phyloP scores from a whole-genome alignment of 2,113 vertebrate genomes.

The Mormoops blainvillei region DNA sequence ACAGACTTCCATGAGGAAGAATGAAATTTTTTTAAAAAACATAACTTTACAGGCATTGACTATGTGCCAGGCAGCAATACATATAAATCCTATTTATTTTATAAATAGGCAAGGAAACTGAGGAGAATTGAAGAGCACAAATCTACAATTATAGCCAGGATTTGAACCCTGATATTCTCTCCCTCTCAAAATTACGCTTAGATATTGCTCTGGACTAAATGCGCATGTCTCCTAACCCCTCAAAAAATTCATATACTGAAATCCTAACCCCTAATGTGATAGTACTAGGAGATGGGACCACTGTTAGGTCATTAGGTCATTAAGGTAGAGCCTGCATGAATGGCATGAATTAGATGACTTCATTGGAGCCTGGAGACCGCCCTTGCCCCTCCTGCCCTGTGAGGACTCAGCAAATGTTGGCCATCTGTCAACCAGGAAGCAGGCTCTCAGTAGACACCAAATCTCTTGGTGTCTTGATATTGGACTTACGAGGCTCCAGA shows the following conservation, averaged over 20 bases:
- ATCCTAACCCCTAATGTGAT: neutral
- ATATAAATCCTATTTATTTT: neutral
- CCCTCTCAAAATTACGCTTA: neutral
- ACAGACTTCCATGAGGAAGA: constrained; percentile 38
- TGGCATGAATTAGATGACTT: neutral
- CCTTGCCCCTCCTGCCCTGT: neutral
- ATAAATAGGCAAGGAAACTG: neutral
- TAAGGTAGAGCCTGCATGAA: neutral
- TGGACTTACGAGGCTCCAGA: neutral
- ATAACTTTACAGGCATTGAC: neutral
- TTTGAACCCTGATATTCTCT: neutral
- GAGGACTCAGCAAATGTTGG: neutral
- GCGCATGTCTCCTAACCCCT: neutral
- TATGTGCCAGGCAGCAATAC: neutral
- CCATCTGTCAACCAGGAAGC: neutral
- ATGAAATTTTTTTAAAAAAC: neutral
- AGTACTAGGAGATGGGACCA: neutral
- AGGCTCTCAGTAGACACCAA: neutral
- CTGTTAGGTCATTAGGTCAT: neutral
- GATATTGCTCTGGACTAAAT: neutral
- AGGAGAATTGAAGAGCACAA: neutral
- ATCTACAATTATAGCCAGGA: neutral
- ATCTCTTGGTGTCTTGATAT: neutral
- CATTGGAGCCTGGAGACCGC: neutral
- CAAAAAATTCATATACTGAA: neutral